Percentiles rank a stretch among this genome's conserved stretches.
These are phyloP conservation scores for Hippocampus guttulatus DNA, from an alignment of 2,113 vertebrate genomes.

Conservation along the genomic window DNA sequence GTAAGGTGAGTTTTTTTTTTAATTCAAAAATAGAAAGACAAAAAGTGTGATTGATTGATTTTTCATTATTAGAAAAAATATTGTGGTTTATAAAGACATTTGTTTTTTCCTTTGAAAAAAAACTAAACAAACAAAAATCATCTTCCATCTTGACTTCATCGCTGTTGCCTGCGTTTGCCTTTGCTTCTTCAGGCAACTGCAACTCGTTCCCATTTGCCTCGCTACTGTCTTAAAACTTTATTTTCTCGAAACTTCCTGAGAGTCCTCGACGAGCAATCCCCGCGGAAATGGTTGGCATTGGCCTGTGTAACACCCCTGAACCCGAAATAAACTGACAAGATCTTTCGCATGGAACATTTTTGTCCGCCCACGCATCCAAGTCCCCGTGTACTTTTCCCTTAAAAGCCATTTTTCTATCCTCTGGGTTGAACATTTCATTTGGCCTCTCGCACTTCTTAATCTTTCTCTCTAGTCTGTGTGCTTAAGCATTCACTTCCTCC, in stretches of 20 bases:
- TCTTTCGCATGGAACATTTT: slow-evolving; percentile 27
- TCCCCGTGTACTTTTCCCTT: slow-evolving; percentile 28
- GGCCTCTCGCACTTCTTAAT: slow-evolving; percentile 28
- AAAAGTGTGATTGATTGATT: no score
- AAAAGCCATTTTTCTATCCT: slow-evolving; percentile 60
- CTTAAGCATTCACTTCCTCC: slow-evolving; percentile 23
- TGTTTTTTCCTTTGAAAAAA: no score
- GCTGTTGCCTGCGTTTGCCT: not conserved
- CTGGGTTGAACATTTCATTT: slow-evolving; percentile 32
- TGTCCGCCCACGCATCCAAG: slow-evolving; percentile 17
- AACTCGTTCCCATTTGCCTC: slow-evolving; percentile 18
- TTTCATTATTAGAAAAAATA: no score
- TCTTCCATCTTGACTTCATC: slow-evolving; percentile 1
- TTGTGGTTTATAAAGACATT: no score
- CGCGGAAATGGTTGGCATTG: slow-evolving; percentile 62
- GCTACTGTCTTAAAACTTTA: not conserved
- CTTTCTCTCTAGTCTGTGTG: slow-evolving; percentile 14
- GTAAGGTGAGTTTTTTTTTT: no score
- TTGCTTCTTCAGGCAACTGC: slow-evolving; percentile 13
- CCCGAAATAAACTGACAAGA: slow-evolving; percentile 77
- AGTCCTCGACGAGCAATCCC: slow-evolving; percentile 28
- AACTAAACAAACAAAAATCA: no score
- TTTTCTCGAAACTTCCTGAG: not conserved
- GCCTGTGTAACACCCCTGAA: slow-evolving; percentile 79
- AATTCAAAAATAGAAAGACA: no score